phyloP scores from a whole-genome alignment of 30 jellyfish, hydroid and myxozoan genomes.

The Aurelia aurita complex sp. Pacific region DNA sequence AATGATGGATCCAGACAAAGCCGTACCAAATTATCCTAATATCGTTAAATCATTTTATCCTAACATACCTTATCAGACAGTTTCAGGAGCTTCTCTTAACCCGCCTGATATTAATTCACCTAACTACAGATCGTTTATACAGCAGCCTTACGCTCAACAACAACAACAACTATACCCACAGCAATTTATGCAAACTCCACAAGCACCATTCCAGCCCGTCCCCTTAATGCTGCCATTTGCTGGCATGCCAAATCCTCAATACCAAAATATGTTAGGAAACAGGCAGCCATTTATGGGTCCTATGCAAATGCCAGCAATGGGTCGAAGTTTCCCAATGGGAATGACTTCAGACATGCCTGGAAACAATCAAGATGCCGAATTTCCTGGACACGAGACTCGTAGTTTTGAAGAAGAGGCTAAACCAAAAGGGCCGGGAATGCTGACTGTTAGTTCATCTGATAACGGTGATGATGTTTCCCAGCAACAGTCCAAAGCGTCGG shows the following conservation, averaged over 20 bases:
- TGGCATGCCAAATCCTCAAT: slow-evolving; percentile 5
- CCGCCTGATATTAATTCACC: slow-evolving; percentile 43
- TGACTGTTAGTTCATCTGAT: slow-evolving; percentile 57
- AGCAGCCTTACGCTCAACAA: slow-evolving; percentile 18
- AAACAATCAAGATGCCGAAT: not conserved
- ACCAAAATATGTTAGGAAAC: slow-evolving; percentile 12
- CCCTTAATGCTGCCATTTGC: slow-evolving; percentile 50
- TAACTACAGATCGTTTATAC: slow-evolving; percentile 41
- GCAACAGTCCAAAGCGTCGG: slow-evolving; percentile 37
- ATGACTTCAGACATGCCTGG: slow-evolving; percentile 6
- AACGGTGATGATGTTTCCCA: slow-evolving; percentile 32
- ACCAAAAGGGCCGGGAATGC: slow-evolving; percentile 65
- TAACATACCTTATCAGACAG: slow-evolving; percentile 61
- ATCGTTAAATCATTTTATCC: slow-evolving; percentile 62
- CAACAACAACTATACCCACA: slow-evolving; percentile 16
- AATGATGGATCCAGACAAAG: slow-evolving; percentile 25
- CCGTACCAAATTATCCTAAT: slow-evolving; percentile 39
- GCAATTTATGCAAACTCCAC: slow-evolving; percentile 20
- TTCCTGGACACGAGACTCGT: slow-evolving; percentile 1
- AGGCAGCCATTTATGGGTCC: slow-evolving; percentile 27
- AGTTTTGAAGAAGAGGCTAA: not conserved
- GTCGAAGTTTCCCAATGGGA: slow-evolving; percentile 20
- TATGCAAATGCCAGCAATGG: slow-evolving; percentile 16
- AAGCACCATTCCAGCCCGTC: slow-evolving; percentile 13
- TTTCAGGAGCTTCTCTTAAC: slow-evolving; percentile 44